Base-by-base conservation (phyloP, 1,140 invertebrate genomes). In the Tetragonula clypearis region DNA sequence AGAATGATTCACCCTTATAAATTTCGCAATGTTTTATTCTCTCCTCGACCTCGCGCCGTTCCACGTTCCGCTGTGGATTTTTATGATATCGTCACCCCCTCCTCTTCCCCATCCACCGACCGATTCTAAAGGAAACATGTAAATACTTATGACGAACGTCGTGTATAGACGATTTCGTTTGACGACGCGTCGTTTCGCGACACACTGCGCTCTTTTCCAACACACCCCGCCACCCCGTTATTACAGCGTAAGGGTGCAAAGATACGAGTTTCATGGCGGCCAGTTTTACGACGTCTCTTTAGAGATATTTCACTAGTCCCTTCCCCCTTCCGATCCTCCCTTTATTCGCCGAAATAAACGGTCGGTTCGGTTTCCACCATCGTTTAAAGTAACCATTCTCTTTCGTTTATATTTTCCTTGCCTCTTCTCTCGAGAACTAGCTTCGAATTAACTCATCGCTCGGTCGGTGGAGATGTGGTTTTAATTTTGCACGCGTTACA, bases 211-310 rank as follows among this genome's bases (percentile, higher is more conserved):
- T 65, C 62, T 66, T 86, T 56, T 77, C 76, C 30, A 69, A 49
- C 74, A 41, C 71, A 53, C 6, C 41, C 41, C 41, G 55, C 53
- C 68, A 35, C 55, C 74, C 53, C 65, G 30, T 30, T 69, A 3
- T 49, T 62, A 11, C 75, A 65, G 17, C 41, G 41, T 8, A 49
- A 55, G 75, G 84, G 82, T 87, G 88, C 87, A 87, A 91, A 90
- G 87, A 91, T 84, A 91, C 90, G 87, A 86, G 82, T 90, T 93
- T 92, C 92, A 93, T 88, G 92, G 90, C 73, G 89, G 87, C 88
- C 90, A 87, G 91, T 91, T 92, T 92, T 91, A 91, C 74, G 88
- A 91, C 87, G 88, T 81, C 82, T 88, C 91, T 92, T 92, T 83
- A 89, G 85, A 90, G 90, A 92, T 91, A 90, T 92, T 90, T 92